Percentiles rank a stretch among this genome's conserved stretches.
phyloP scores from a whole-genome alignment of 2,113 vertebrate genomes.

The Apteryx mantelli region DNA sequence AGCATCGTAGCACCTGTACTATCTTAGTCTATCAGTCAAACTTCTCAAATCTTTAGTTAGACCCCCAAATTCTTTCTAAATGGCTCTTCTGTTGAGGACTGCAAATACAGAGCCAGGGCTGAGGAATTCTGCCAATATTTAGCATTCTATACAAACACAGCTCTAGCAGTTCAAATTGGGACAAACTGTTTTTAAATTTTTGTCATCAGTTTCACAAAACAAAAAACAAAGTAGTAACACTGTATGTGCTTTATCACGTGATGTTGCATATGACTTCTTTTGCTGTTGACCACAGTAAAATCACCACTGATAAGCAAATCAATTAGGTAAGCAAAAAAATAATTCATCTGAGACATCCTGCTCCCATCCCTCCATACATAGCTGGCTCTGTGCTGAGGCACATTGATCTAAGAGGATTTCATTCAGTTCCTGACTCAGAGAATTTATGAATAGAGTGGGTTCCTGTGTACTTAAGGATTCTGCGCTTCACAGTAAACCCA shows the following conservation, averaged over 20 bases:
- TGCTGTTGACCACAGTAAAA: background rate
- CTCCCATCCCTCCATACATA: background rate
- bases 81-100: background rate
- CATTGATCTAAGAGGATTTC: background rate
- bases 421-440: background rate
- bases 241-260: background rate
- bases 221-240: background rate
- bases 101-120: background rate
- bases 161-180: background rate
- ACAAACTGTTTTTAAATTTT: background rate
- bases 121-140: background rate
- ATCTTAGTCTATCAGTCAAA: background rate
- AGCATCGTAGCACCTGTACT: background rate
- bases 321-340: background rate
- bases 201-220: background rate
- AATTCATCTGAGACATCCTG: background rate
- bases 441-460: background rate
- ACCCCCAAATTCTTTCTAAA: background rate
- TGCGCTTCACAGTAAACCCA: background rate
- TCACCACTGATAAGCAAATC: background rate
- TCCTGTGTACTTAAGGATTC: background rate
- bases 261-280: rapidly evolving
- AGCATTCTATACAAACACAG: background rate
- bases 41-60: background rate
- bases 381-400: background rate